phyloP scores from a whole-genome alignment of 2,888 invertebrate species.

The Smittia aterrima region DNA sequence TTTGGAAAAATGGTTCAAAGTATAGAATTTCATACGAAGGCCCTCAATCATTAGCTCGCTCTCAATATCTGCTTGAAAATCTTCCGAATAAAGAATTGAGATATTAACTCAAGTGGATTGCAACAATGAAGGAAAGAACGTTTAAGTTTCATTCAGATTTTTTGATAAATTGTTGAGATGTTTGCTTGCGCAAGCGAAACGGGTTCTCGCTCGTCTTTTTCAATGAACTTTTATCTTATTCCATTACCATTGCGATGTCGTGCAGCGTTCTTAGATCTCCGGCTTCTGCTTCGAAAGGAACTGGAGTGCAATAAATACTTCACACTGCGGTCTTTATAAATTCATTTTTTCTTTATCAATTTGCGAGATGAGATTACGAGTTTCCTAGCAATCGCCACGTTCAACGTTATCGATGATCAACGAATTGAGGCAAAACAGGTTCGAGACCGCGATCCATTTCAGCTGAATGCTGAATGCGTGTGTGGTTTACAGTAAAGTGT shows the following conservation, averaged over 20 bases:
- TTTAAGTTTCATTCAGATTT: neutral
- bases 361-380: neutral
- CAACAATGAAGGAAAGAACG: neutral
- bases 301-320: slow-evolving; percentile 9
- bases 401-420: neutral
- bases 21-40: slow-evolving; percentile 5
- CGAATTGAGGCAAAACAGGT: slow-evolving; percentile 3
- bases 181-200: neutral
- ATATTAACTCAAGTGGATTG: neutral
- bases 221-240: slow-evolving; percentile 10
- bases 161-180: slow-evolving; percentile 11
- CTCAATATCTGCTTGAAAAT: neutral
- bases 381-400: neutral
- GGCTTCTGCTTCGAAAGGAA: neutral
- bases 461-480: neutral
- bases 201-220: neutral
- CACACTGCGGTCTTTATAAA: slow-evolving; percentile 10
- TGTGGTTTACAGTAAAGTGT: slow-evolving; percentile 18
- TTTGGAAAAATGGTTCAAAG: slow-evolving; percentile 2
- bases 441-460: neutral
- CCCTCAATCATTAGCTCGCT: slow-evolving; percentile 14
- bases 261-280: neutral
- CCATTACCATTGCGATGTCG: neutral
- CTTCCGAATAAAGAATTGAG: slow-evolving; percentile 5
- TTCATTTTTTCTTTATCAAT: neutral